Evolutionary conservation across 2,797 vertebrate genomes (phyloP).

Genomic region (Pseudopleuronectes americanus): DNA sequence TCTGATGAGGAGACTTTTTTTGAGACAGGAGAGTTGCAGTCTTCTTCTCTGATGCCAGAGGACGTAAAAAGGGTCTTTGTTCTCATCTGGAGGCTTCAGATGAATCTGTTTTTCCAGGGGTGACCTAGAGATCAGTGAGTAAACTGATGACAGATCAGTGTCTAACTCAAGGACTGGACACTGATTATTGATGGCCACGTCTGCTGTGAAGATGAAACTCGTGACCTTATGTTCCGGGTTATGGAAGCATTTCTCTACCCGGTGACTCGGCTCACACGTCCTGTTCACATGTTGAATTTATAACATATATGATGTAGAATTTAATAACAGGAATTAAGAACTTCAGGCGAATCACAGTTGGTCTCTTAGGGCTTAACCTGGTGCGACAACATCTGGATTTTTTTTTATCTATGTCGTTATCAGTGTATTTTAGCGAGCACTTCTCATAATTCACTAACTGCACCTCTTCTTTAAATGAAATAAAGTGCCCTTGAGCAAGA

Average conservation of each 20-base stretch:
- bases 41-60: conserved; percentile 29
- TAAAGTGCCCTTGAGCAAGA: neutral
- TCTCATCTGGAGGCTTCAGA: conserved; percentile 23
- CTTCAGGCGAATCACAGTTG: too few species aligned
- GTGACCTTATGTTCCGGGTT: conserved; percentile 30
- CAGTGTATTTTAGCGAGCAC: neutral
- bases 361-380: too few species aligned
- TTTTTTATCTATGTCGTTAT: neutral
- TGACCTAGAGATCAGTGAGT: conserved; percentile 10
- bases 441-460: neutral
- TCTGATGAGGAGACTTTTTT: conserved; percentile 47
- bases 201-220: conserved; percentile 34
- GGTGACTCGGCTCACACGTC: neutral
- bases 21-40: conserved; percentile 8
- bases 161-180: conserved; percentile 39
- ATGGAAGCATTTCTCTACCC: neutral
- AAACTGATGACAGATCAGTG: conserved; percentile 26
- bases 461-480: neutral
- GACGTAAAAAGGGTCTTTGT: conserved; percentile 25
- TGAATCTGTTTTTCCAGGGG: neutral
- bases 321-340: neutral
- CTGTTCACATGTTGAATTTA: neutral
- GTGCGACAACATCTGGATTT: too few species aligned
- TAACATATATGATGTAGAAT: neutral
- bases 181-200: conserved; percentile 34